phyloP scores from a whole-genome alignment of 2,888 invertebrate species.

The Atrina japonica region DNA sequence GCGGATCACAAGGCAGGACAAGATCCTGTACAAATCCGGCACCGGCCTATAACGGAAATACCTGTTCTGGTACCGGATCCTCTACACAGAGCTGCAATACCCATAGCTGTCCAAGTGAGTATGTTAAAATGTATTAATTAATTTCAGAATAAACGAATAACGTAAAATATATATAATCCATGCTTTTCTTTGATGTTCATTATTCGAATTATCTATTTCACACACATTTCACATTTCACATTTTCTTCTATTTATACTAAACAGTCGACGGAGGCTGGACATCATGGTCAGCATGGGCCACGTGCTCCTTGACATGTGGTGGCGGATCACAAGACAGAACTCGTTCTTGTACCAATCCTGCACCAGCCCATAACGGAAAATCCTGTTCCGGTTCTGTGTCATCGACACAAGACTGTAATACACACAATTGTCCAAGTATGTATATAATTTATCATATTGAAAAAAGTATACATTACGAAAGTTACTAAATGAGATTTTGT shows the following conservation, averaged over 20 bases:
- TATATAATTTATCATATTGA: no score
- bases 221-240: background rate
- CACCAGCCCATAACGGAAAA: slow-evolving; percentile 9
- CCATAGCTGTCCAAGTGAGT: slow-evolving; percentile 16
- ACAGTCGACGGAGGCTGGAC: slow-evolving; percentile 64
- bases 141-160: no score
- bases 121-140: no score
- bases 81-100: slow-evolving; percentile 25
- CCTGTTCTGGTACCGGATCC: slow-evolving; percentile 1
- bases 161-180: no score
- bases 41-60: slow-evolving; percentile 13
- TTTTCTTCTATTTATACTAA: background rate
- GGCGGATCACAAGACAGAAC: slow-evolving; percentile 10
- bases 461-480: no score
- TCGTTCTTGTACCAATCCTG: slow-evolving; percentile 8
- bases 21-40: slow-evolving; percentile 25
- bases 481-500: no score
- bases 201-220: background rate
- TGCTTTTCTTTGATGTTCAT: no score
- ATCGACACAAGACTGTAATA: slow-evolving; percentile 5
- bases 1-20: slow-evolving; percentile 1
- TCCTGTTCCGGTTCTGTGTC: background rate
- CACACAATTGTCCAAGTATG: background rate
- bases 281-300: slow-evolving; percentile 59
- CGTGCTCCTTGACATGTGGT: slow-evolving; percentile 12